Conservation (phyloP, 2,797 vertebrate genomes). For the Chaenodraco wilsoni region DNA sequence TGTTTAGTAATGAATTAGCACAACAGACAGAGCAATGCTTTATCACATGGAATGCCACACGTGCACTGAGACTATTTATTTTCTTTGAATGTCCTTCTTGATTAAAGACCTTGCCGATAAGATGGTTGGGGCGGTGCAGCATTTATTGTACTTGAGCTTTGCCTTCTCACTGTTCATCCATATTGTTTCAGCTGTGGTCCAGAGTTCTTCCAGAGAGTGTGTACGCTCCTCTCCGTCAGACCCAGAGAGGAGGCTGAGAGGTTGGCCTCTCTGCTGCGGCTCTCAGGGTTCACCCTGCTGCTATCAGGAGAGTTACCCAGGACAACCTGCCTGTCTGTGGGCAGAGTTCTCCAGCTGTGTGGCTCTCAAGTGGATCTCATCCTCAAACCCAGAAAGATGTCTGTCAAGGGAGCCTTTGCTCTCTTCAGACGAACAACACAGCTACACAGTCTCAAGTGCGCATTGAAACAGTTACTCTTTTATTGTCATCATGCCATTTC, state of each 20-base stretch:
- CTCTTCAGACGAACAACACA: constrained; percentile 47
- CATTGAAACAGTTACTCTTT: background rate
- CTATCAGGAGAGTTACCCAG: constrained; percentile 38
- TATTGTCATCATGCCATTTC: fast-evolving
- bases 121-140: background rate
- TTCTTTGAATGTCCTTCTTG: too few species aligned
- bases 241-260: constrained; percentile 37
- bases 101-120: background rate
- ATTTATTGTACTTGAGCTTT: background rate
- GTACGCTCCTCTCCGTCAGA: constrained; percentile 24
- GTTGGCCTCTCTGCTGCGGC: constrained; percentile 47
- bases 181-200: constrained; percentile 26
- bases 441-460: constrained; percentile 57
- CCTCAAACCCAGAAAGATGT: constrained; percentile 48
- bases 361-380: constrained; percentile 51
- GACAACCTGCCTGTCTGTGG: constrained; percentile 54
- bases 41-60: too few species aligned
- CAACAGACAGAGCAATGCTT: too few species aligned
- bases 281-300: constrained; percentile 37
- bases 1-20: too few species aligned
- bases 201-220: constrained; percentile 40
- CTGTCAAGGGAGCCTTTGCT: constrained; percentile 32
- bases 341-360: constrained; percentile 35
- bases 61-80: too few species aligned
- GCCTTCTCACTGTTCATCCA: background rate